Evolutionary conservation across 2,888 invertebrate genomes (phyloP).

Genomic region (Himalopsyche japonica): DNA sequence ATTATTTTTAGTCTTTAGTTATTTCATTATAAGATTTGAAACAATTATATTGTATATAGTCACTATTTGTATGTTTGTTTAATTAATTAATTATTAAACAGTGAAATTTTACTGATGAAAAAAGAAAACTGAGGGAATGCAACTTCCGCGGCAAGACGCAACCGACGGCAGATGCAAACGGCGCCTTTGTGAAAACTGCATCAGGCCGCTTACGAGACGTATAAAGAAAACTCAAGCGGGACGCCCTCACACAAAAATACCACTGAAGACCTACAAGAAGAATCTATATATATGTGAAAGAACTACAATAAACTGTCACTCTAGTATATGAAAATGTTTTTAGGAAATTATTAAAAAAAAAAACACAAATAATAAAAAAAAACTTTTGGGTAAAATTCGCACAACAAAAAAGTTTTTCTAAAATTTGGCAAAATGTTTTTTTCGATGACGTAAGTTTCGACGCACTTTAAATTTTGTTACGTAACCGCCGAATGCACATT

Average conservation of each 20-base stretch:
- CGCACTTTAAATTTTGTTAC: constrained; percentile 14
- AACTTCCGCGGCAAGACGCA: neutral
- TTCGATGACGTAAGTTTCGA: neutral
- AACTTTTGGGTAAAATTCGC: neutral
- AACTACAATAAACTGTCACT: neutral
- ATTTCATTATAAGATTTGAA: too few relatives aligned
- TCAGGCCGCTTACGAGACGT: neutral
- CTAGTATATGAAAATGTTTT: neutral
- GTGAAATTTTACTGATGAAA: too few relatives aligned
- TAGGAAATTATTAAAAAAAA: neutral
- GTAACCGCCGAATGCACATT: constrained; percentile 29
- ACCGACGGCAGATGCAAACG: neutral
- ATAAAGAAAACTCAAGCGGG: neutral
- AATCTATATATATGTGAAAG: neutral
- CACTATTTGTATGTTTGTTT: too few relatives aligned
- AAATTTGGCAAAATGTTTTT: neutral
- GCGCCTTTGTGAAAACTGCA: neutral
- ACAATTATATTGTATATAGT: too few relatives aligned
- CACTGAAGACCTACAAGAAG: neutral
- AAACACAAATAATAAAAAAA: neutral
- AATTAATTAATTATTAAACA: too few relatives aligned
- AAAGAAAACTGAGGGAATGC: too few relatives aligned
- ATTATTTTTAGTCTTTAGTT: too few relatives aligned
- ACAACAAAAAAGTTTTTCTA: neutral
- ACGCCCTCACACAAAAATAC: neutral